phyloP scores from a whole-genome alignment of 2,113 vertebrate genomes.

The Crotalus horridus region DNA sequence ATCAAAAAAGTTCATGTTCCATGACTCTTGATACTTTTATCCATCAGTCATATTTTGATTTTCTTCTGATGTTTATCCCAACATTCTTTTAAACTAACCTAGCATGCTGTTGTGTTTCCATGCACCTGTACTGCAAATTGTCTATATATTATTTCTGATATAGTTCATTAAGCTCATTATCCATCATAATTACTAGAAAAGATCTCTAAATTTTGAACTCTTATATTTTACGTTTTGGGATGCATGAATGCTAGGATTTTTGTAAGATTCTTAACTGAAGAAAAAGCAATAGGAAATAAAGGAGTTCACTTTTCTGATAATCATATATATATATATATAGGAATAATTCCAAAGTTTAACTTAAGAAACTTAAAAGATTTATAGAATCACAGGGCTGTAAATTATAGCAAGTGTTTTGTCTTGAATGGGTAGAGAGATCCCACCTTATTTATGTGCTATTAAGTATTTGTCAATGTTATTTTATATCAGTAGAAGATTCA shows the following conservation, averaged over 20 bases:
- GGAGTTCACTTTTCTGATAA: constrained; percentile 57
- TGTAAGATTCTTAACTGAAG: constrained; percentile 45
- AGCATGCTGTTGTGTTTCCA: neutral
- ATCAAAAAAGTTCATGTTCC: neutral
- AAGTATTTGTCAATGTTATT: constrained; percentile 85
- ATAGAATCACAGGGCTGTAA: constrained; percentile 65
- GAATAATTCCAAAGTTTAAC: constrained; percentile 62
- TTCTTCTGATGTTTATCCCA: neutral
- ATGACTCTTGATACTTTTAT: neutral
- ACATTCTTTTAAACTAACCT: neutral
- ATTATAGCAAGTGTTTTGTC: constrained; percentile 72
- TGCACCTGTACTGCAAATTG: neutral
- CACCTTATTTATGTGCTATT: constrained; percentile 80
- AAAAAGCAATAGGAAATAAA: neutral
- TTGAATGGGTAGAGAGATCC: constrained; percentile 74
- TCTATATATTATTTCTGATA: neutral
- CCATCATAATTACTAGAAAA: neutral
- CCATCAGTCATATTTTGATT: neutral
- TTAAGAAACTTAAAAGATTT: constrained; percentile 57
- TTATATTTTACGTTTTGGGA: constrained; percentile 33
- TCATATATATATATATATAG: constrained; percentile 54
- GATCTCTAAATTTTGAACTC: neutral
- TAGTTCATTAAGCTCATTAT: neutral
- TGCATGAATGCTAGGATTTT: constrained; percentile 32
- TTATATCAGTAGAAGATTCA: constrained; percentile 82